These are phyloP conservation scores for Vipera ursinii DNA, from an alignment of 2,797 vertebrate genomes.

Conservation along the genomic window DNA sequence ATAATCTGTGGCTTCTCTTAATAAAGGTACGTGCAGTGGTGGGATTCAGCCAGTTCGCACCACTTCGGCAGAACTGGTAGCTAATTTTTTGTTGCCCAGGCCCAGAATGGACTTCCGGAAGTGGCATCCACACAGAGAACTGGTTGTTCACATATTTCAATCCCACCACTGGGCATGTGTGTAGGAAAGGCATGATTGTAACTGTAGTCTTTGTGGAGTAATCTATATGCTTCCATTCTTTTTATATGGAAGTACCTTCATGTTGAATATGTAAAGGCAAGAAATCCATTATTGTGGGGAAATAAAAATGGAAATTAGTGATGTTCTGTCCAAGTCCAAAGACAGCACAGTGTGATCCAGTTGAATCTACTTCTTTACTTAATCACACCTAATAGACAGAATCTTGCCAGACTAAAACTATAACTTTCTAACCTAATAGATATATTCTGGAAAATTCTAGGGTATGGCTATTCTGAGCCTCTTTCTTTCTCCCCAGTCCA, in stretches of 20 bases:
- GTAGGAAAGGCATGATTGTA: background rate
- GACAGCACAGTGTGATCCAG: background rate
- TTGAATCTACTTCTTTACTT: background rate
- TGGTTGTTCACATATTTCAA: too few relatives aligned
- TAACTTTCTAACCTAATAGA: background rate
- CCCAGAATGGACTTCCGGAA: too few relatives aligned
- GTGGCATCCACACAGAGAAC: too few relatives aligned
- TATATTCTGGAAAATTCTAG: background rate
- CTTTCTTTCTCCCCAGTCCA: background rate
- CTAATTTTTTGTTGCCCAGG: too few relatives aligned
- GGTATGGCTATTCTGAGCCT: background rate
- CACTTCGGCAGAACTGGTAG: too few relatives aligned
- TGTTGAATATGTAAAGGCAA: background rate
- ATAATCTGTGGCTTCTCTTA: background rate
- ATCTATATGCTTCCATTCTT: background rate
- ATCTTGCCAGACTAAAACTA: background rate
- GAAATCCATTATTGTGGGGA: background rate
- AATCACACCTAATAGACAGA: background rate
- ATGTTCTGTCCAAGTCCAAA: background rate
- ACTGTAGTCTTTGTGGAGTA: background rate
- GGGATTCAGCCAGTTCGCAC: too few relatives aligned
- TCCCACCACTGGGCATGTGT: background rate
- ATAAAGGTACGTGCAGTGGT: background rate
- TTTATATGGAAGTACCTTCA: background rate
- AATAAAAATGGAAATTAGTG: background rate